A percentile compares a stretch with the other conserved stretches of the same genome.
Evolutionary conservation across 2,888 invertebrate genomes (phyloP).

Genomic region (Metacarcinus magister): DNA sequence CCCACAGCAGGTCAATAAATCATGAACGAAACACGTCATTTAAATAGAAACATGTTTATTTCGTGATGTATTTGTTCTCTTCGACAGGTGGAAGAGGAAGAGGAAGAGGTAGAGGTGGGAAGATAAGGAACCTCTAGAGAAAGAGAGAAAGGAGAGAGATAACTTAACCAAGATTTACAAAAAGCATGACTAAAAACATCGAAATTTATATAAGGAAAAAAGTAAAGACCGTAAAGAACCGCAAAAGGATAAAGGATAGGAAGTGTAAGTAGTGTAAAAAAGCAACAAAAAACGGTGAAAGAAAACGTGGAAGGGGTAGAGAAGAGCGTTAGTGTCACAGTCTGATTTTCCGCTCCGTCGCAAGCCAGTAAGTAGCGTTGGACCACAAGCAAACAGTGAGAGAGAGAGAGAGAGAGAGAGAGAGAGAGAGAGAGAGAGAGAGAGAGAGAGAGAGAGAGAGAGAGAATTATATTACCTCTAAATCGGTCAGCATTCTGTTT

Average conservation of each 20-base stretch:
- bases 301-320: background rate
- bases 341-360: background rate
- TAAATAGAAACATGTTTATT: conserved; percentile 28
- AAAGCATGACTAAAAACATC: background rate
- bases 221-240: background rate
- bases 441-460: conserved; percentile 54
- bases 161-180: background rate
- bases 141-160: background rate
- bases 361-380: background rate
- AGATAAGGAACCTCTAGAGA: background rate
- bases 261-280: background rate
- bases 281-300: background rate
- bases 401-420: conserved; percentile 41
- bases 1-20: background rate
- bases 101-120: background rate
- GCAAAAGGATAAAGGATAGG: background rate
- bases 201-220: background rate
- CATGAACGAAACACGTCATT: background rate
- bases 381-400: conserved; percentile 15
- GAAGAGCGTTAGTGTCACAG: background rate
- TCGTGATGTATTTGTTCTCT: background rate
- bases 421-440: conserved; percentile 52
- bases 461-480: background rate
- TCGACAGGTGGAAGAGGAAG: background rate
- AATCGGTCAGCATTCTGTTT: background rate